Conservation (phyloP, 2,888 invertebrate species). For the Lycaena phlaeas region DNA sequence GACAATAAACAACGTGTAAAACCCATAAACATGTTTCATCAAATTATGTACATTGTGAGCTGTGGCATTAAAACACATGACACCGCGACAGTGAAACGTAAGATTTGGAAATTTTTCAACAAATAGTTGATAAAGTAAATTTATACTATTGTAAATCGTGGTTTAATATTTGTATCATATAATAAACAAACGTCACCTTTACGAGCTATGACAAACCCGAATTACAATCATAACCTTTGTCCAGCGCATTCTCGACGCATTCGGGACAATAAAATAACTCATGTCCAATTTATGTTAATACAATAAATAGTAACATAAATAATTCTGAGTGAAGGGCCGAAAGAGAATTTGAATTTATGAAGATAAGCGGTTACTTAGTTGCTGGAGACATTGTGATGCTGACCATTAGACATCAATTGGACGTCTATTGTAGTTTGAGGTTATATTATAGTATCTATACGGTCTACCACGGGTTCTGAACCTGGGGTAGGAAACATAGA, state of each 20-base stretch:
- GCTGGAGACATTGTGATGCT: no score
- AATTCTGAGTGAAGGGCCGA: constrained; percentile 47
- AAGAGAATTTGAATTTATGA: constrained; percentile 67
- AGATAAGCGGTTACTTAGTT: constrained; percentile 37
- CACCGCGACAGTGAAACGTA: no score
- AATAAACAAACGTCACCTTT: constrained; percentile 53
- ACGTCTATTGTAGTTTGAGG: no score
- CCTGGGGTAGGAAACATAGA: no score
- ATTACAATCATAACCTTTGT: constrained; percentile 65
- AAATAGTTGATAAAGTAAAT: constrained; percentile 1
- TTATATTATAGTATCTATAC: no score
- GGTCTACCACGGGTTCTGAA: no score
- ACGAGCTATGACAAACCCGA: constrained; percentile 67
- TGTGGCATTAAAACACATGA: no score
- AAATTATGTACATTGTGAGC: no score
- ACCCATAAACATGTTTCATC: no score
- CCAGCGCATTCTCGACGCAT: constrained; percentile 54
- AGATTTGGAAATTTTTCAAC: neutral
- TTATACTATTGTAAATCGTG: constrained; percentile 9
- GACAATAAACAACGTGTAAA: no score
- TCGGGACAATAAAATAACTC: constrained; percentile 68
- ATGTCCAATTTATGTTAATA: constrained; percentile 73
- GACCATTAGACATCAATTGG: no score
- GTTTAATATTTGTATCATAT: constrained; percentile 19
- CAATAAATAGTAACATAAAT: constrained; percentile 71